These are phyloP conservation scores for Rhodeus uyekii DNA, from an alignment of 2,797 vertebrate genomes.

Conservation along the genomic window DNA sequence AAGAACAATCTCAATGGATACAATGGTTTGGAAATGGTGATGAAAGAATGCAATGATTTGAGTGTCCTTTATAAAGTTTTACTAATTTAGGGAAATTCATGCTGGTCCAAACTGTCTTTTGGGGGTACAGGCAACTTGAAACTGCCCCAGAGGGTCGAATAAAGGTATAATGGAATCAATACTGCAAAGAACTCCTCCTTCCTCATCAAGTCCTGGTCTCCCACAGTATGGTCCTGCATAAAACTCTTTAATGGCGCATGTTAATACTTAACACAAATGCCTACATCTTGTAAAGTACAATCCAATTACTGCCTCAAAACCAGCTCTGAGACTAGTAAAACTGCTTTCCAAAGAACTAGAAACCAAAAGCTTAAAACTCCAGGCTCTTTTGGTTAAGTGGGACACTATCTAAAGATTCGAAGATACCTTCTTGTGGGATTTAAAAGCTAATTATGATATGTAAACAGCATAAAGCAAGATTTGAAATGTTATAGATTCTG, in stretches of 20 bases:
- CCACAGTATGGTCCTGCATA: conserved; percentile 15
- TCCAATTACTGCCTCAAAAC: conserved; percentile 34
- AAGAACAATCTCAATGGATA: not conserved
- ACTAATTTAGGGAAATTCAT: not conserved
- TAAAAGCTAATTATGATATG: not conserved
- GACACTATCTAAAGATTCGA: not conserved
- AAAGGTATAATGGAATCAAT: not conserved
- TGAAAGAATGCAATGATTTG: not conserved
- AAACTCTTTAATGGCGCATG: conserved; percentile 31
- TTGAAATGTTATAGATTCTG: not conserved
- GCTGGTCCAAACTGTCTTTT: not conserved
- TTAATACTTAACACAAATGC: conserved; percentile 44
- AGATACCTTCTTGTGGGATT: not conserved
- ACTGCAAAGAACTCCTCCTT: not conserved
- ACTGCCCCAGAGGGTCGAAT: not conserved
- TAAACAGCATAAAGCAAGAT: not conserved
- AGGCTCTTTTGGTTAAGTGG: not conserved
- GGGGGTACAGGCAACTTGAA: not conserved
- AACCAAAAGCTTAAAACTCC: not conserved
- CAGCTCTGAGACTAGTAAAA: conserved; percentile 23
- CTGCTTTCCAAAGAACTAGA: conserved; percentile 18
- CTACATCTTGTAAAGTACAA: conserved; percentile 46
- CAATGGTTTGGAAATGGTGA: not conserved
- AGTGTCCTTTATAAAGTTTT: not conserved
- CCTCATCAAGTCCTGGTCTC: conserved; percentile 8